phyloP scores from a whole-genome alignment of 2,888 invertebrate species.

The Tipula helvola region DNA sequence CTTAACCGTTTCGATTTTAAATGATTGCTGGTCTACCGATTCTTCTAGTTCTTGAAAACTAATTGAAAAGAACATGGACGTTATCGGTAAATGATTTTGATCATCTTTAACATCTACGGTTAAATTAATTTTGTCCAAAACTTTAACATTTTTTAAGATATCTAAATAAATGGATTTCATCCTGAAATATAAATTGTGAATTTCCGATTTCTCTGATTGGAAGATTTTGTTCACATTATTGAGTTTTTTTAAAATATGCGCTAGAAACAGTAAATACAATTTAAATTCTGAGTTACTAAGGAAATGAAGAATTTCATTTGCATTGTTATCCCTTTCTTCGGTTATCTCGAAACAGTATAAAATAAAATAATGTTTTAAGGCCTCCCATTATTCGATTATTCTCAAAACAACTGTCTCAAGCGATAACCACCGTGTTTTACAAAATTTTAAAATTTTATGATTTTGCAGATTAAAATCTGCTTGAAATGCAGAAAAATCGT shows the following conservation, averaged over 20 bases:
- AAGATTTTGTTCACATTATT: neutral
- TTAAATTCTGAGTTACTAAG: neutral
- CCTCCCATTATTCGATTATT: neutral
- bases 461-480: neutral
- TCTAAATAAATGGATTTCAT: neutral
- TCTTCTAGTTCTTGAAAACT: neutral
- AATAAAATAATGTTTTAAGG: neutral
- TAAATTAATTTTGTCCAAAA: neutral
- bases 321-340: neutral
- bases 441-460: neutral
- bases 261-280: neutral
- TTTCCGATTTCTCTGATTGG: neutral
- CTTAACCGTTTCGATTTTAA: neutral
- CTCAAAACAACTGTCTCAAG: neutral
- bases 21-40: neutral
- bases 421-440: neutral
- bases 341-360: too few species aligned
- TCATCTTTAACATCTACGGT: neutral
- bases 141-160: neutral
- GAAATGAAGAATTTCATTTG: neutral
- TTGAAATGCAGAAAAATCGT: neutral
- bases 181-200: neutral
- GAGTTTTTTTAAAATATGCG: neutral
- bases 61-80: neutral
- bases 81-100: neutral